These are phyloP conservation scores for Decapterus maruadsi DNA, from an alignment of 2,797 vertebrate genomes.

Conservation along the genomic window DNA sequence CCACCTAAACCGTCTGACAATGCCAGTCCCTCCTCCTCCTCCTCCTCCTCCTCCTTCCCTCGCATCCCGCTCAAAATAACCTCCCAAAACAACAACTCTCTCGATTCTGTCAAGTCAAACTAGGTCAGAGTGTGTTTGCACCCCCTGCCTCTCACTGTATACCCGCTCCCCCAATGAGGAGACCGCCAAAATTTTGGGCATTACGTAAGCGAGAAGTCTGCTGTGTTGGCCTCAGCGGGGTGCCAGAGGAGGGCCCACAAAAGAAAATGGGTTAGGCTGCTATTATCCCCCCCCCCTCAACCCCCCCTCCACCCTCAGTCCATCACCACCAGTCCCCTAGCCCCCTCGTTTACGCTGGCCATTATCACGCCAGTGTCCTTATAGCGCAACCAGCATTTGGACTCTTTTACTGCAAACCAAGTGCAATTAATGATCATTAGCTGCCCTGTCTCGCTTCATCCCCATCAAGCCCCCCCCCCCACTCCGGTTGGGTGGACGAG, in stretches of 20 bases:
- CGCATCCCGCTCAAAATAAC: slow-evolving; percentile 46
- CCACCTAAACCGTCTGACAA: slow-evolving; percentile 23
- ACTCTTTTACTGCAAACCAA: slow-evolving; percentile 90
- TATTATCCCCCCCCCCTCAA: slow-evolving; percentile 63
- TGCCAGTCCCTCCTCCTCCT: slow-evolving; percentile 7
- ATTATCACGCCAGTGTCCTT: slow-evolving; percentile 85
- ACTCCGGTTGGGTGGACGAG: slow-evolving; percentile 54
- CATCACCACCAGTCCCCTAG: slow-evolving; percentile 41
- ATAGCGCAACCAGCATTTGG: slow-evolving; percentile 85
- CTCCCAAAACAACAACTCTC: slow-evolving; percentile 54
- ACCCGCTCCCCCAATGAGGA: slow-evolving; percentile 33
- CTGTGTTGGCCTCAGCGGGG: slow-evolving; percentile 70
- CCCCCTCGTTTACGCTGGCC: slow-evolving; percentile 63
- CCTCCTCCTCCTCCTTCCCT: neutral
- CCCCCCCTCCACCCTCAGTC: slow-evolving; percentile 46
- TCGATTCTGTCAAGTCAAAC: slow-evolving; percentile 57
- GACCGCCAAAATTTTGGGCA: slow-evolving; percentile 77
- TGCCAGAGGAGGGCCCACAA: slow-evolving; percentile 69
- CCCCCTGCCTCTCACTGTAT: slow-evolving; percentile 29
- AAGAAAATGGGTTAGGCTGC: slow-evolving; percentile 85
- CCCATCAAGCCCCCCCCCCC: slow-evolving; percentile 90
- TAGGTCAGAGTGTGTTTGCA: slow-evolving; percentile 75
- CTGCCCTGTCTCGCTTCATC: slow-evolving; percentile 91
- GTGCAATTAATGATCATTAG: slow-evolving; percentile 99
- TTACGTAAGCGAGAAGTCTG: slow-evolving; percentile 81